These are phyloP conservation scores for Eidolon dupreanum DNA, from an alignment of 2,797 vertebrate genomes.

Conservation along the genomic window DNA sequence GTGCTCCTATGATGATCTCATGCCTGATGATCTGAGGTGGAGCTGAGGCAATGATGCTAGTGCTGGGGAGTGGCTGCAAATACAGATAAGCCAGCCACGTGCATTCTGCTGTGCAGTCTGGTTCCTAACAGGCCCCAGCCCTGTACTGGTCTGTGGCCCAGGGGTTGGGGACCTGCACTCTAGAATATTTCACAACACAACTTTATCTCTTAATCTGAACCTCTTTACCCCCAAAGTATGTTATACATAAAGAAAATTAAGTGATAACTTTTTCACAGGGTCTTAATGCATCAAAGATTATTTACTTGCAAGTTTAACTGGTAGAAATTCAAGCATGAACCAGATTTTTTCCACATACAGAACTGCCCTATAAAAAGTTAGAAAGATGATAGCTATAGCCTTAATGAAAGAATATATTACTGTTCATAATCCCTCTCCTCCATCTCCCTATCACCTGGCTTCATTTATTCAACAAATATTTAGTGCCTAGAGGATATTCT, in stretches of 20 bases:
- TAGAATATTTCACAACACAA: not conserved
- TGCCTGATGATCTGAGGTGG: too few species aligned
- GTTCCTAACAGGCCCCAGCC: too few species aligned
- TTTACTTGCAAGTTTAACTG: not conserved
- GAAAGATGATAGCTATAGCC: not conserved
- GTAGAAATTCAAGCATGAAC: not conserved
- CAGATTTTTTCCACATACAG: not conserved
- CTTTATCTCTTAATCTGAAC: constrained; percentile 3
- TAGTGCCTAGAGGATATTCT: not conserved
- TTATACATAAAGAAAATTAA: not conserved
- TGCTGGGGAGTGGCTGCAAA: too few species aligned
- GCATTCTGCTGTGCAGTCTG: too few species aligned
- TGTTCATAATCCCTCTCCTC: not conserved
- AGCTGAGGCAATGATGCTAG: too few species aligned
- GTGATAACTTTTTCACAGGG: not conserved
- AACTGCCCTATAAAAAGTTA: not conserved
- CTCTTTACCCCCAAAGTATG: not conserved
- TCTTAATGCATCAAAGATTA: not conserved
- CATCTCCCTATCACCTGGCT: not conserved
- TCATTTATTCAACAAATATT: not conserved
- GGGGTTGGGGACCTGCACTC: too few species aligned
- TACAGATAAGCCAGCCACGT: too few species aligned
- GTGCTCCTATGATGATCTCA: too few species aligned
- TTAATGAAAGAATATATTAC: not conserved
- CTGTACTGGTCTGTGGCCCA: too few species aligned